phyloP scores from a whole-genome alignment of 2,888 invertebrate species.

The Chrysotoxum bicinctum region DNA sequence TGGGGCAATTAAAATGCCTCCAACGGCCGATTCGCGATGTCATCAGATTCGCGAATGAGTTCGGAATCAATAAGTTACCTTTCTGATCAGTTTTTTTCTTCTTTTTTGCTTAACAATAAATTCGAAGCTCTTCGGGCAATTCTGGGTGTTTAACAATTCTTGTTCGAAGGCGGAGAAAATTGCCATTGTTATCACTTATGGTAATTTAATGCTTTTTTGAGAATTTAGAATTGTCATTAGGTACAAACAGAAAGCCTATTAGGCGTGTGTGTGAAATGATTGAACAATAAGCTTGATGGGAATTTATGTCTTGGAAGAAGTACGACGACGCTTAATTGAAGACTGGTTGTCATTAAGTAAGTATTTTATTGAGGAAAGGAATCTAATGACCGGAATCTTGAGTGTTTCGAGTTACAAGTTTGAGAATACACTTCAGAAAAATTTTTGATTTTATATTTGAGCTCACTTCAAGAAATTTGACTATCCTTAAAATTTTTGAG shows the following conservation, averaged over 20 bases:
- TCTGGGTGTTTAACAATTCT: neutral
- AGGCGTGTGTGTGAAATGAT: conserved; percentile 45
- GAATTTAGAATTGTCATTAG: conserved; percentile 13
- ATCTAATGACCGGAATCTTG: neutral
- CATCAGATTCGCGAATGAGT: conserved; percentile 38
- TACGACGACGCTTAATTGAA: conserved; percentile 2
- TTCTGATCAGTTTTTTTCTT: neutral
- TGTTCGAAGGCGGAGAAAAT: conserved; percentile 16
- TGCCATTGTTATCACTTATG: conserved; percentile 41
- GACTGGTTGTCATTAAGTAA: neutral
- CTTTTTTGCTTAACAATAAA: neutral
- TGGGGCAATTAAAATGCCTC: conserved; percentile 52
- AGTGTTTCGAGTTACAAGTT: neutral
- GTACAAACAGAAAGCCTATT: conserved; percentile 6
- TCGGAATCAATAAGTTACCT: conserved; percentile 52
- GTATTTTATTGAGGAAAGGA: neutral
- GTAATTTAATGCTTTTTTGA: conserved; percentile 38
- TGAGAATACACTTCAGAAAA: too few species aligned
- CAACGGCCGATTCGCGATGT: conserved; percentile 39
- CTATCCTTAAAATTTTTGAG: too few species aligned
- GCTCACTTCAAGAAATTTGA: too few species aligned
- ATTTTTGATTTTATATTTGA: too few species aligned
- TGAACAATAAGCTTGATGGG: conserved; percentile 28
- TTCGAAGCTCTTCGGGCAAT: neutral
- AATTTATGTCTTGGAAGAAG: conserved; percentile 21